Conservation (phyloP, 1,140 invertebrate genomes). For the Lepeophtheirus salmonis region DNA sequence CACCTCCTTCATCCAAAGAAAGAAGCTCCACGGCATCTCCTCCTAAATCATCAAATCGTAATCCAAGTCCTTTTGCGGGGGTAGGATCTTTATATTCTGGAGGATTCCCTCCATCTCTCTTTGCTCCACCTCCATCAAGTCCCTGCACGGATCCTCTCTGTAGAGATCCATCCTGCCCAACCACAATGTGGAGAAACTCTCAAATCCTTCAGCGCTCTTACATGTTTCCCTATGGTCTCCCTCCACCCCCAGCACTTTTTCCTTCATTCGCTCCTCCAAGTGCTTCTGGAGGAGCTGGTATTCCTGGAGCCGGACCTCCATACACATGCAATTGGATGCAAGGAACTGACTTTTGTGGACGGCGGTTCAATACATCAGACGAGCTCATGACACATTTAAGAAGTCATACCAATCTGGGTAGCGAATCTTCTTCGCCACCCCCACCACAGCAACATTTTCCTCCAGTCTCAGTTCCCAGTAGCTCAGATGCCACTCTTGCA, state of each 20-base stretch:
- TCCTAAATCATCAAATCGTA: neutral
- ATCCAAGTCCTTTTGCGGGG: neutral
- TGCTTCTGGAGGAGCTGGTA: conserved; percentile 24
- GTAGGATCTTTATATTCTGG: neutral
- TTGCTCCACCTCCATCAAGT: neutral
- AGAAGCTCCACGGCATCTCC: neutral
- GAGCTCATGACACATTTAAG: conserved; percentile 82
- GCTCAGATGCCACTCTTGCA: neutral
- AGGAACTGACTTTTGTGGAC: conserved; percentile 66
- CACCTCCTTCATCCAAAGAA: neutral
- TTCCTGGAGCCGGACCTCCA: conserved; percentile 33
- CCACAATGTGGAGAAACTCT: neutral
- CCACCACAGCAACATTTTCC: no score
- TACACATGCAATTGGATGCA: conserved; percentile 89
- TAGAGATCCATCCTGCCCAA: conserved; percentile 10
- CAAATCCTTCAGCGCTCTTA: conserved; percentile 8
- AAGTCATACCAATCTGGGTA: conserved; percentile 57
- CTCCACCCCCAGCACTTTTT: conserved; percentile 7
- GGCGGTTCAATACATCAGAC: conserved; percentile 74
- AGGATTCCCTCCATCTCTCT: neutral
- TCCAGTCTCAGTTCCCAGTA: neutral
- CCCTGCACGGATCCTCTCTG: conserved; percentile 15
- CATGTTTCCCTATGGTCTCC: neutral
- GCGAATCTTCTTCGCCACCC: conserved; percentile 34
- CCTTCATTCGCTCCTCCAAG: conserved; percentile 23